Base-by-base conservation (phyloP, 2,113 vertebrate genomes). In the Cariama cristata region DNA sequence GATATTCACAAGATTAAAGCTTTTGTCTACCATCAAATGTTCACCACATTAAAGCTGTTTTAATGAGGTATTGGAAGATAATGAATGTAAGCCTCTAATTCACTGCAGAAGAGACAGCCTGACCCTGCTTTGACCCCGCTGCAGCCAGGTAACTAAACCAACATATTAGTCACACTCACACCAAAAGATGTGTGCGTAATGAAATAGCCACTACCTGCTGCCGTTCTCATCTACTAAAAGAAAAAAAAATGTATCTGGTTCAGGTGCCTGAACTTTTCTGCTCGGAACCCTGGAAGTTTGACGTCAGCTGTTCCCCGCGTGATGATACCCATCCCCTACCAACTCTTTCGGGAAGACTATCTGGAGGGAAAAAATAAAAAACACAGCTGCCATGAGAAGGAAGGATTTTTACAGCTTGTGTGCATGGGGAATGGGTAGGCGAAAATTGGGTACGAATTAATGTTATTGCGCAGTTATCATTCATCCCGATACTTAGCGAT, bases 1-100 rank as follows among this genome's bases (percentile, higher is more conserved):
- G 98, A 98, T 98, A 98, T 86, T 97, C 97, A 91, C 92, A 97
- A 98, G 98, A 98, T 98, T 98, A 98, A 98, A 98, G 97, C 96
- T 90, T 98, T 97, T 98, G 96, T 97, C 97, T 97, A 92, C 97
- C 97, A 97, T 97, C 97, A 98, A 98, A 97, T 97, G 97, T 35
- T 95, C 97, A 97, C 98, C 96, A 98, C 97, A 98, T 98, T 98
- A 98, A 98, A 98, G 98, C 92, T 5, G 26, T 97, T 98, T 98
- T 98, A 98, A 98, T 98, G 98, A 98, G 96, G 92, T 92, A 97
- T 84, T 86, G 96, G 95, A 96, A 98, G 97, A 98, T 98, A 98
- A 98, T 98, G 98, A 98, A 98, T 98, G 96, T 96, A 98, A 94
- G 94, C 73, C 67, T 91, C 96, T 98, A 98, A 98, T 98, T 98